These are phyloP conservation scores for Ericerus pela DNA, from an alignment of 1,140 invertebrate species.

Conservation along the genomic window DNA sequence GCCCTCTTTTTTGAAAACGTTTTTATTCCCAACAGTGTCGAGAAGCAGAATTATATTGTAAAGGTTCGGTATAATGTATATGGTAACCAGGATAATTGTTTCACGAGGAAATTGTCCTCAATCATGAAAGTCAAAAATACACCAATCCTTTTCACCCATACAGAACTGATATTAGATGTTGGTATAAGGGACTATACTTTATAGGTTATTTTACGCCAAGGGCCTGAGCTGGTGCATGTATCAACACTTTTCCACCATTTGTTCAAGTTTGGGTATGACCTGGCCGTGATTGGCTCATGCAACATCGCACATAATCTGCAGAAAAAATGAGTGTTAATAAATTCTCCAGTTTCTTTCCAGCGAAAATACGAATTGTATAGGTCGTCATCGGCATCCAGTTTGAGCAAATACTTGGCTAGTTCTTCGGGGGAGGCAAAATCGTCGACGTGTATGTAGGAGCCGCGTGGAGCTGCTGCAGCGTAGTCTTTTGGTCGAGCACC, in stretches of 20 bases:
- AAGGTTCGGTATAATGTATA: too few relatives aligned
- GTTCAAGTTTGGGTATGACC: slow-evolving; percentile 65
- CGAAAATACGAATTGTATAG: slow-evolving; percentile 86
- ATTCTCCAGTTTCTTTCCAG: slow-evolving; percentile 80
- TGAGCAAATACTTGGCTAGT: slow-evolving; percentile 69
- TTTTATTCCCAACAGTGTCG: too few relatives aligned
- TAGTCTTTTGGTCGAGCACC: slow-evolving; percentile 84
- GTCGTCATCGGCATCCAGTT: slow-evolving; percentile 67
- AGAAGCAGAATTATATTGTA: too few relatives aligned
- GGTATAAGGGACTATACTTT: neutral
- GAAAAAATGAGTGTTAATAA: slow-evolving; percentile 91
- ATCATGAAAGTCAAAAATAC: too few relatives aligned
- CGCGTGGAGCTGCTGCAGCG: slow-evolving; percentile 63
- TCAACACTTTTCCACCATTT: slow-evolving; percentile 71
- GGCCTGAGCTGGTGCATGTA: slow-evolving; percentile 39
- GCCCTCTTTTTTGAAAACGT: too few relatives aligned
- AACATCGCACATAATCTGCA: slow-evolving; percentile 84
- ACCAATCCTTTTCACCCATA: too few relatives aligned
- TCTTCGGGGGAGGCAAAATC: slow-evolving; percentile 76
- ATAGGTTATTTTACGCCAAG: slow-evolving; percentile 9
- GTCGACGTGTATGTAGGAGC: slow-evolving; percentile 85
- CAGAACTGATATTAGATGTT: too few relatives aligned
- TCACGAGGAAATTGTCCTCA: too few relatives aligned
- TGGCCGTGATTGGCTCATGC: slow-evolving; percentile 50
- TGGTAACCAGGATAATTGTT: too few relatives aligned